A percentile compares a stretch with the other conserved stretches of the same genome.
Evolutionary conservation across 2,797 vertebrate genomes (phyloP).

Genomic region (Amphiprion clarkii): DNA sequence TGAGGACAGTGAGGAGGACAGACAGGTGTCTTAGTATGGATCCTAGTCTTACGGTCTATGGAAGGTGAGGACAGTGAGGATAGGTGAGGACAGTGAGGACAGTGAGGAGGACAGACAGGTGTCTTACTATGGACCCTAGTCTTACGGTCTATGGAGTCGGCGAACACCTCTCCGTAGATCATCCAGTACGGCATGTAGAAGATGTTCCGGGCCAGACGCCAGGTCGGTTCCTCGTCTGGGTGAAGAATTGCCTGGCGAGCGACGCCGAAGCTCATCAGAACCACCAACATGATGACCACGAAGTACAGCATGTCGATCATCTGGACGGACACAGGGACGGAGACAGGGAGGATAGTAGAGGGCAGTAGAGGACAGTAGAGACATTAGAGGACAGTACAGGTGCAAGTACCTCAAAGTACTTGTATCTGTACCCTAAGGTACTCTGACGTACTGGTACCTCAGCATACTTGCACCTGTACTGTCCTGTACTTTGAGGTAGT

Average conservation of each 20-base stretch:
- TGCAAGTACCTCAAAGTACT: too few relatives aligned
- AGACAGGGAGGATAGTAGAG: too few relatives aligned
- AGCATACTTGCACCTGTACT: too few relatives aligned
- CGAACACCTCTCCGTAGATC: constrained; percentile 99
- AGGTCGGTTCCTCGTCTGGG: constrained; percentile 95
- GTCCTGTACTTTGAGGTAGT: too few relatives aligned
- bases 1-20: too few relatives aligned
- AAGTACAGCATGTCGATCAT: constrained; percentile 99
- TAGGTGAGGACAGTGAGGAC: too few relatives aligned
- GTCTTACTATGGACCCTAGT: constrained; percentile 99
- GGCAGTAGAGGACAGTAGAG: too few relatives aligned
- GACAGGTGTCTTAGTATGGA: not conserved
- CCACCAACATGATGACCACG: constrained; percentile 98
- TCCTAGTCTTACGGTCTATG: constrained; percentile 90
- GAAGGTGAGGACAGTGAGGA: constrained; percentile 66
- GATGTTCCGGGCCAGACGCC: constrained; percentile 96
- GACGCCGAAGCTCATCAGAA: constrained; percentile 97
- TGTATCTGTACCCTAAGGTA: too few relatives aligned
- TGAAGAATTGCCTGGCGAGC: constrained; percentile 97
- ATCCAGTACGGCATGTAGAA: constrained; percentile 99
- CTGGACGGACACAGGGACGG: constrained; percentile 22
- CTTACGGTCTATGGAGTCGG: constrained; percentile 99
- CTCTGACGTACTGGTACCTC: too few relatives aligned
- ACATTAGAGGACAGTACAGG: too few relatives aligned
- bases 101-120: too few relatives aligned